Evolutionary conservation across 2,888 invertebrate genomes (phyloP), one percentile per base, ranked within the genome.

Genomic region (Volucella inflata): DNA sequence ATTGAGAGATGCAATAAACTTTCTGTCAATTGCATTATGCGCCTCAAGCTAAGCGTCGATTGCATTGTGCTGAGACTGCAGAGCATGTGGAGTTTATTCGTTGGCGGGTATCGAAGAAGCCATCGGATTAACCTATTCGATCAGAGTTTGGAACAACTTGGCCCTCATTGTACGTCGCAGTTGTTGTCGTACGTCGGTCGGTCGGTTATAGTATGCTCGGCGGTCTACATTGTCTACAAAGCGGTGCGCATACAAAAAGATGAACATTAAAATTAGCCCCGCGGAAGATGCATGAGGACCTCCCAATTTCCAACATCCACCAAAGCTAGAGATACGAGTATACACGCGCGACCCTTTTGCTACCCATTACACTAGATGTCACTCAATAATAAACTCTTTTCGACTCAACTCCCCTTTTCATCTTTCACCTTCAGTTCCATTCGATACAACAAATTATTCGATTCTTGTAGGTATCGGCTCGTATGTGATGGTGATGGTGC

Each of bases 11-110:
- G 85, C 85, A 85, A 85, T 85, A 85, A 85, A 85, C 85, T 85
- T 85, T 85, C 85, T 81, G 85, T 85, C 85, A 85, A 85, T 85
- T 85, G 85, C 81, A 81, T 81, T 85, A 85, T 85, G 76, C 72
- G 81, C 85, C 85, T 72, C 72, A 53, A 85, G 85, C 72, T 21
- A 72, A 81, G 81, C 67, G 62, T 81, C 75, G 80, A 85, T 81
- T 85, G 59, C 79, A 72, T 59, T 78, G 71, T 78, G 62, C 46
- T 30, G 30, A 6, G 30, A 30, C 30, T 30, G 30, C 30, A 30
- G 30, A 30, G 55, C 55, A 46, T 53, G 64, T 71, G 53, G 17
- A 46, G 44, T 40, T 60, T 64, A 40, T 65, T 68, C 62, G 46
- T 46, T 38, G 77, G 60, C 38, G 67, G n/a, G 75, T 76, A 84